These are phyloP conservation scores for Phengaris arion DNA, from an alignment of 2,888 invertebrate genomes.

Conservation along the genomic window DNA sequence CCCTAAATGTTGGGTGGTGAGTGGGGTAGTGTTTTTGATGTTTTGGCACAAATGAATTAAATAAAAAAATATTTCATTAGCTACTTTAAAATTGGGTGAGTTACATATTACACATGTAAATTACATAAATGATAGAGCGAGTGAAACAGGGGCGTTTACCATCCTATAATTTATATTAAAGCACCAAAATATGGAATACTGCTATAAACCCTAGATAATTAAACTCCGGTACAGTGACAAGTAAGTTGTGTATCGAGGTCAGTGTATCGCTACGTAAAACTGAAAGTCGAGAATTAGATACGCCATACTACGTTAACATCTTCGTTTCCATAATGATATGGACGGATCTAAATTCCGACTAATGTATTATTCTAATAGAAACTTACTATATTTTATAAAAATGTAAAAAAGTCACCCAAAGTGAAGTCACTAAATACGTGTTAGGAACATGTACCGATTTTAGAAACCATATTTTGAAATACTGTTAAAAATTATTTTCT, in stretches of 20 bases:
- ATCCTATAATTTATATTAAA: too few relatives aligned
- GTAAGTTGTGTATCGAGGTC: constrained; percentile 30
- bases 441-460: not conserved
- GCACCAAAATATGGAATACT: too few relatives aligned
- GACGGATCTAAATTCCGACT: not conserved
- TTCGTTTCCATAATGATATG: constrained; percentile 18
- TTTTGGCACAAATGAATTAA: too few relatives aligned
- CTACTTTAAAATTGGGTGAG: too few relatives aligned
- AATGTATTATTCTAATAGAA: not conserved
- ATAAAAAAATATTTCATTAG: too few relatives aligned
- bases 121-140: too few relatives aligned
- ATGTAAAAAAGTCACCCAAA: not conserved
- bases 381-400: not conserved
- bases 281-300: constrained; percentile 33
- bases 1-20: too few relatives aligned
- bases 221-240: not conserved
- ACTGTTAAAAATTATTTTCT: too few relatives aligned
- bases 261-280: constrained; percentile 33
- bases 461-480: not conserved
- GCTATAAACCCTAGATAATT: not conserved
- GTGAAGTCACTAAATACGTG: not conserved
- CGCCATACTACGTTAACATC: constrained; percentile 23
- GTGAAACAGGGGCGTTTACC: too few relatives aligned
- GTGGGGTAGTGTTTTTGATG: too few relatives aligned
- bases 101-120: too few relatives aligned